Base-by-base conservation (phyloP, 2,888 invertebrate genomes). In the Operophtera brumata region DNA sequence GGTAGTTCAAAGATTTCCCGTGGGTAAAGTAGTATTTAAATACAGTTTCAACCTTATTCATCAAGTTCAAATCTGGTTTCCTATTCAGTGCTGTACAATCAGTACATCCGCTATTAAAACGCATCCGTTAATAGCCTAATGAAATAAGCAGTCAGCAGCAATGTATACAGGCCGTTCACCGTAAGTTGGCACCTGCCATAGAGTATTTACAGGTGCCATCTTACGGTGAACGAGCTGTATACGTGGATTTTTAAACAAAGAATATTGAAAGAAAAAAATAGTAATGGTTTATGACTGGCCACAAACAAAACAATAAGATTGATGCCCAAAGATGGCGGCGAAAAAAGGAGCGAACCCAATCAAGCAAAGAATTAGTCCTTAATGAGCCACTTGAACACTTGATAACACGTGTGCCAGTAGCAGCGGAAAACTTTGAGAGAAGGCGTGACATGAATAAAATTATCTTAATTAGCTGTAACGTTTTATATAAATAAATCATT, bases 1-100 rank as follows among this genome's bases (percentile, higher is more conserved):
- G 56, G 59, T 47, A 44, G n/a, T n/a, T n/a, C n/a, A n/a, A n/a
- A n/a, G n/a, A n/a, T n/a, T 53, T 62, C 65, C 45, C 49, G 37
- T 14, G 20, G 13, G 43, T n/a, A n/a, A n/a, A n/a, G n/a, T n/a
- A n/a, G n/a, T 50, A 45, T 50, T 50, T 39, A 50, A 43, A 50
- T 44, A 28, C 39, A 50, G 39, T 36, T 10, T 46, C n/a, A 44
- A 51, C 44, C 35, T 40, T 43, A 50, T 25, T 30, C 9, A 28
- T 37, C n/a, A 20, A 4, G 34, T 35, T 51, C 32, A 39, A 56
- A 40, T 47, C 55, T 39, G 36, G 56, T 51, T 56, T 40, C 20
- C 51, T 40, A 12, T 41, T 43, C n/a, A 13, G 12, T 13, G 14
- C 39, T 12, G 20, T 20, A 34, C 46, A 6, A n/a, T 20, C 11